These are phyloP conservation scores for Pseudopipra pipra DNA, from an alignment of 2,113 vertebrate genomes.

Conservation along the genomic window DNA sequence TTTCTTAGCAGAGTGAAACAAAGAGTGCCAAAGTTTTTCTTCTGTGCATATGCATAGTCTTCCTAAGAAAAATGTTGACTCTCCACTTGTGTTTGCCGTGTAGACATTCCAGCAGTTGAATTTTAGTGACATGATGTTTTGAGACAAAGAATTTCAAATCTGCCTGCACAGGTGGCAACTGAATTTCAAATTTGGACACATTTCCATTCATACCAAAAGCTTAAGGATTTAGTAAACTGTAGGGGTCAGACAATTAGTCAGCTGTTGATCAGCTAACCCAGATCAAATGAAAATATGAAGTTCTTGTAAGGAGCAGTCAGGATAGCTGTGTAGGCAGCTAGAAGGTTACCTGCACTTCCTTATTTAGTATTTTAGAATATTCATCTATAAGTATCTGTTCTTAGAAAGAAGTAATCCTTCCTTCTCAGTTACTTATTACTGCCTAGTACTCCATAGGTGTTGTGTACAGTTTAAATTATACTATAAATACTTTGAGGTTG, in stretches of 20 bases:
- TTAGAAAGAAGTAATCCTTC: background rate
- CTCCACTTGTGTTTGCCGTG: background rate
- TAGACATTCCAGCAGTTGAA: conserved; percentile 11
- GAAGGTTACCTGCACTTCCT: background rate
- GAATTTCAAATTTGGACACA: background rate
- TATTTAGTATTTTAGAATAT: background rate
- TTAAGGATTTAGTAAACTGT: background rate
- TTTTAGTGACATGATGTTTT: background rate
- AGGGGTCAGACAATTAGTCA: background rate
- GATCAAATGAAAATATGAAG: background rate
- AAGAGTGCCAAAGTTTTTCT: conserved; percentile 24
- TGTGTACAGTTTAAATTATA: background rate
- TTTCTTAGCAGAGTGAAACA: background rate
- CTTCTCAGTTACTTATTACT: background rate
- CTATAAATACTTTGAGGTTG: background rate
- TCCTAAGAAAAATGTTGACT: background rate
- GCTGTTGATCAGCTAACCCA: background rate
- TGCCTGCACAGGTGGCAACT: background rate
- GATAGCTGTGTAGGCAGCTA: background rate
- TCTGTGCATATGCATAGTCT: background rate
- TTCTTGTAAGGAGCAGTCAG: background rate
- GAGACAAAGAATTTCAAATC: background rate
- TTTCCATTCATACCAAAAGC: background rate
- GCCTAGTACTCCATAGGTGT: background rate
- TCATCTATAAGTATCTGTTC: background rate